Evolutionary conservation across 2,888 invertebrate genomes (phyloP), one percentile per base, ranked within the genome.

Genomic region (Orthosia gracilis): DNA sequence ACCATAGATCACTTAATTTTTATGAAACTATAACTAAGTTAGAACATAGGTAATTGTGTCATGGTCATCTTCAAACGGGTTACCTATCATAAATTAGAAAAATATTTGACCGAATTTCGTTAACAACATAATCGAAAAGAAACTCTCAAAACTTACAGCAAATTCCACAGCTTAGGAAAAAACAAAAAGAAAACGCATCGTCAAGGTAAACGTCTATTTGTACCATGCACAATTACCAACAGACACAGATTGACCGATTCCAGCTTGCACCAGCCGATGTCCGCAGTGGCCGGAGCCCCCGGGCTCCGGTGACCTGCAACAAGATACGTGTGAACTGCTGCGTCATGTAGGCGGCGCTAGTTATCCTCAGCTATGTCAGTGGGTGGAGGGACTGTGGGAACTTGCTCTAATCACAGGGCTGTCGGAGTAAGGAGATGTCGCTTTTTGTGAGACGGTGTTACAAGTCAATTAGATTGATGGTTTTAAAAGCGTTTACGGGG

Each of bases 271-370:
- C 70, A 17, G 4, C 23, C 23, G n/a, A 12, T 4, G 55, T 21
- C 26, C 26, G 4, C 26, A 11, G 9, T 23, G 40, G 15, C 40
- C n/a, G 52, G 9, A 47, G 45, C 61, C 57, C 55, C 15, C 2
- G 23, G 23, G 55, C 23, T 15, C 55, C 23, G 18, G 40, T 40
- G 57, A 13, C 63, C 69, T 59, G 73, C 74, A 54, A 50, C 75
- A 26, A 73, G 11, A 12, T 40, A 40, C 89, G 91, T 92, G 94
- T 87, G 93, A 93, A 92, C 70, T 88, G 94, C 93, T 80, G 86
- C 84, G 92, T 94, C 90, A 89, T 71, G 55, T 52, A 11, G 66
- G 61, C 62, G 57, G 15, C 52, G 23, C 69, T 21, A 31, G 49
- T 66, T 4, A 17, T 13, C 49, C 40, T 40, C 40, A 40, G 40